These are phyloP conservation scores for Drosophila baimaii DNA, from an alignment of 1,140 invertebrate species.

Conservation along the genomic window DNA sequence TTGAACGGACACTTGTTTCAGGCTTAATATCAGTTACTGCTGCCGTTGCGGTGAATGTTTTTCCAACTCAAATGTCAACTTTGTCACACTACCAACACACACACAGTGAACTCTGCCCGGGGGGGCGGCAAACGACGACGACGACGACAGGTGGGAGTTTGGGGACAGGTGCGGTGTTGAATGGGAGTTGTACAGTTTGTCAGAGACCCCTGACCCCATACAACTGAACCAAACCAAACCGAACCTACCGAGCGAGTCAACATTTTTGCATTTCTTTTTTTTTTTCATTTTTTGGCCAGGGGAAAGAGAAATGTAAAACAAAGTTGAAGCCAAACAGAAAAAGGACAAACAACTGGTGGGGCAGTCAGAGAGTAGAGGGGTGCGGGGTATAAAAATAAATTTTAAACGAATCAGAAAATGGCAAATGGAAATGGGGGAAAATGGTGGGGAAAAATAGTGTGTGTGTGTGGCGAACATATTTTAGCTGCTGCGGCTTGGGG, in stretches of 20 bases:
- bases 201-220: conserved; percentile 36
- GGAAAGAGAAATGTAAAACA: conserved; percentile 61
- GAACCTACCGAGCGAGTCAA: conserved; percentile 30
- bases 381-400: conserved; percentile 47
- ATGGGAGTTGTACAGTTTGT: conserved; percentile 43
- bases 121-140: too few species aligned
- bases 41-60: conserved; percentile 31
- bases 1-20: conserved; percentile 22
- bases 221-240: conserved; percentile 14
- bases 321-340: conserved; percentile 58
- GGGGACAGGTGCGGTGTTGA: conserved; percentile 11
- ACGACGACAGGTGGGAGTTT: conserved; percentile 20
- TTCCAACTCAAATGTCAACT: conserved; percentile 70
- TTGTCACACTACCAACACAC: conserved; percentile 61
- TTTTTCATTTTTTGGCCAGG: conserved; percentile 18
- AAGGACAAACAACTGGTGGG: conserved; percentile 39
- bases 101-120: conserved; percentile 44
- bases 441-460: conserved; percentile 62
- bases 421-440: conserved; percentile 62
- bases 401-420: conserved; percentile 76
- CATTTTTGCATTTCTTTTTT: conserved; percentile 53
- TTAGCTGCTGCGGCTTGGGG: conserved; percentile 66
- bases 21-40: conserved; percentile 39
- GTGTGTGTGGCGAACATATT: conserved; percentile 72
- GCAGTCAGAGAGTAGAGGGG: background rate